Percentiles rank a stretch among this genome's conserved stretches.
These are phyloP conservation scores for Lasius platythorax DNA, from an alignment of 2,888 invertebrate species.

Conservation along the genomic window DNA sequence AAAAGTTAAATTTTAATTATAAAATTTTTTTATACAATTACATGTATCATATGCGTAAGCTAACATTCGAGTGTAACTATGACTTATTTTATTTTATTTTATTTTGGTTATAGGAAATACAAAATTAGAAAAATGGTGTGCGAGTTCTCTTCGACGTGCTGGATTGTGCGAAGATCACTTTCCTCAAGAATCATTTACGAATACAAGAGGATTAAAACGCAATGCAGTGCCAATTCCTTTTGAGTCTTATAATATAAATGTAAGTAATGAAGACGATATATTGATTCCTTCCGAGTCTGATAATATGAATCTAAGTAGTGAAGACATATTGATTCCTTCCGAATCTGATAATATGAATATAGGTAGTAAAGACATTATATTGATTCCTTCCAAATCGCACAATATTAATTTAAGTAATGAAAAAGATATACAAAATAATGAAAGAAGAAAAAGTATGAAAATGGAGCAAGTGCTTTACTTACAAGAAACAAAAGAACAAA, in stretches of 20 bases:
- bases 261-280: background rate
- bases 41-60: too few relatives aligned
- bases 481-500: background rate
- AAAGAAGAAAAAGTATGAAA: background rate
- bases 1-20: background rate
- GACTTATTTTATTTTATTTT: background rate
- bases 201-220: background rate
- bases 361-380: background rate
- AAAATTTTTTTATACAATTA: background rate
- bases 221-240: background rate
- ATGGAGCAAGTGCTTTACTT: background rate
- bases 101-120: background rate
- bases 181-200: background rate
- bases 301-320: background rate
- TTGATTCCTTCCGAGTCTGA: background rate
- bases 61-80: background rate
- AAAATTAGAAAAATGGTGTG: background rate
- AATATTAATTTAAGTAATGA: background rate
- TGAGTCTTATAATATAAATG: background rate
- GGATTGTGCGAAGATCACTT: too few relatives aligned
- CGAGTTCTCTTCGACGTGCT: too few relatives aligned
- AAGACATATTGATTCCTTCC: background rate
- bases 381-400: background rate
- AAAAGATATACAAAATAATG: background rate
- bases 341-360: background rate